Evolutionary conservation across 2,797 vertebrate genomes (phyloP), one percentile per base, ranked within the genome.

Genomic region (Pipistrellus pipistrellus): DNA sequence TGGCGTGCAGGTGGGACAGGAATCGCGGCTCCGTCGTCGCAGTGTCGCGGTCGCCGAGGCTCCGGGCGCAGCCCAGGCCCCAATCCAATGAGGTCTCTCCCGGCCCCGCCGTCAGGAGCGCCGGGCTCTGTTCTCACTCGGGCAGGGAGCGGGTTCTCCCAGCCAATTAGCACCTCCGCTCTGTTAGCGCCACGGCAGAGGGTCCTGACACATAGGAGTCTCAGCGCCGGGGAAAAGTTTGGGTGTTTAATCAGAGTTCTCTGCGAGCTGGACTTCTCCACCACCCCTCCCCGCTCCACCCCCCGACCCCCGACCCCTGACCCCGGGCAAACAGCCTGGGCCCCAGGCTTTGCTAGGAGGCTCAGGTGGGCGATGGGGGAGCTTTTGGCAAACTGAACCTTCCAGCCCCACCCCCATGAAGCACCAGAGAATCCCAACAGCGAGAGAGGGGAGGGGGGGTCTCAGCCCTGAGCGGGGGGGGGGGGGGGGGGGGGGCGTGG

Each of bases 171-270:
- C 88, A 81, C 82, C 88, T 85, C 48, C 13, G 76, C 41, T 53
- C 94, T 73, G 78, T 88, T 75, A 38, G 92, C 88, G 88, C 83
- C 69, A 35, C 78, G 59, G 17, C 92, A 96, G 94, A 88, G 90
- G 96, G 95, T 80, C 81, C 73, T 88, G 85, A 93, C 83, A 88
- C 72, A 20, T 64, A 73, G 6, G 69, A 69, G 66, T 80, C 92
- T 88, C 38, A 41, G 38, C 83, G 71, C 88, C 41, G 5, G 35
- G 62, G 51, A 93, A 88, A 59, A 0, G 21, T 77, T 69, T 76
- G 78, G 78, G 80, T 90, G 87, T 93, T 96, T 93, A 90, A 95
- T 93, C 35, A 20, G 35, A 6, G 68, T 71, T 41, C 35, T 38
- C 35, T 7, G 20, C 1, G 21, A 35, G 21, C 18, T 18, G 64